Evolutionary conservation across 2,888 invertebrate species (phyloP).

Genomic region (Dichetophora obliterata): DNA sequence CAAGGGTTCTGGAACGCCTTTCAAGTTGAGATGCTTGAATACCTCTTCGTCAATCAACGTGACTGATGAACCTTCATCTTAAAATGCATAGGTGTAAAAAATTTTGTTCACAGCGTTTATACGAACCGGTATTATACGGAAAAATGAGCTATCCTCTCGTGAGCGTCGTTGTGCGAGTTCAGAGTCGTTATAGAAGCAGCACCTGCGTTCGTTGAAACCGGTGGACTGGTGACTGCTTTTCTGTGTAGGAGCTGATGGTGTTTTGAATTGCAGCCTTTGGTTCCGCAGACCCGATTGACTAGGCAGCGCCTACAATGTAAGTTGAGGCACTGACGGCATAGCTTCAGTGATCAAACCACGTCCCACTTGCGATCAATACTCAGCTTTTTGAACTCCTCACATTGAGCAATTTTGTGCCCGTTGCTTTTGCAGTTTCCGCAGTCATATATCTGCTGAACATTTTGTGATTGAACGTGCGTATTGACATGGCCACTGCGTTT

Average conservation of each 20-base stretch:
- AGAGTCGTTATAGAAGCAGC: too few species aligned
- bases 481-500: constrained; percentile 30
- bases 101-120: not conserved
- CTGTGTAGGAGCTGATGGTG: too few species aligned
- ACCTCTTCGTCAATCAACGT: constrained; percentile 38
- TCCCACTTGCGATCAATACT: too few species aligned
- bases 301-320: too few species aligned
- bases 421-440: not conserved
- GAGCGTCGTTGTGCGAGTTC: too few species aligned
- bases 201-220: too few species aligned
- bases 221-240: too few species aligned
- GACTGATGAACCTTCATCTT: constrained; percentile 19
- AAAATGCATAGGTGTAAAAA: constrained; percentile 35
- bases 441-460: not conserved
- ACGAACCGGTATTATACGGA: too few species aligned
- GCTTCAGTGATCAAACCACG: too few species aligned
- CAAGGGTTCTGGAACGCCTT: constrained; percentile 25
- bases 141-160: too few species aligned
- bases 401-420: constrained; percentile 22
- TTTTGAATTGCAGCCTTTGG: too few species aligned
- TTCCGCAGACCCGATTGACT: not conserved
- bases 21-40: constrained; percentile 11
- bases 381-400: constrained; percentile 30
- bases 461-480: constrained; percentile 28
- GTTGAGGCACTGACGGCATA: too few species aligned